phyloP scores from a whole-genome alignment of 2,113 vertebrate genomes.

The Perognathus longimembris region DNA sequence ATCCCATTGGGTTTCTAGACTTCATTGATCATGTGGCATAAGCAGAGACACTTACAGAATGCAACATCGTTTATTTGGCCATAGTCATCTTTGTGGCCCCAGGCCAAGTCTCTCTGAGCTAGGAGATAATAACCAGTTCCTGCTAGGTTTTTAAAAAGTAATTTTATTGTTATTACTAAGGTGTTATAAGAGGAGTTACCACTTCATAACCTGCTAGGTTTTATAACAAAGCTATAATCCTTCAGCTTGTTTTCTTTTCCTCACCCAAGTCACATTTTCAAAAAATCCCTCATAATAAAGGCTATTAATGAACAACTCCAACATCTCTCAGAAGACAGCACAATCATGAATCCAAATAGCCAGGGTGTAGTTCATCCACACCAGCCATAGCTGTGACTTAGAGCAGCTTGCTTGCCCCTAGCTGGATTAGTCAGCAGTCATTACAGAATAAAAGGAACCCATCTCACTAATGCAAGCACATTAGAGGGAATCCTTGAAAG shows the following conservation, averaged over 20 bases:
- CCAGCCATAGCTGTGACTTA: neutral
- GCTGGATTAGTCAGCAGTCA: neutral
- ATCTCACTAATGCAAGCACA: conserved; percentile 54
- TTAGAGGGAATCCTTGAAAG: conserved; percentile 35
- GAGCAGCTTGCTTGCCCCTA: conserved; percentile 5
- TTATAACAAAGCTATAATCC: neutral
- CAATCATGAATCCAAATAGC: conserved; percentile 34
- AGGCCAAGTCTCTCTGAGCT: conserved; percentile 8
- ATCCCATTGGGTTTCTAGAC: conserved; percentile 11
- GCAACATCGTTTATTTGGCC: conserved; percentile 10
- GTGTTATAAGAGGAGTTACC: too few relatives aligned
- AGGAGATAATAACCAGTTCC: neutral
- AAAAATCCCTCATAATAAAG: conserved; percentile 6
- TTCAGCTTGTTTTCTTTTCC: conserved; percentile 21
- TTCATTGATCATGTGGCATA: conserved; percentile 51
- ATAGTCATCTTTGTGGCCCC: neutral
- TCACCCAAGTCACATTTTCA: neutral
- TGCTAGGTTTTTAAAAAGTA: neutral
- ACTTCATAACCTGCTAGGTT: neutral
- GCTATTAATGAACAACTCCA: conserved; percentile 12
- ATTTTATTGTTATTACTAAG: too few relatives aligned
- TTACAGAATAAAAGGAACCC: conserved; percentile 42
- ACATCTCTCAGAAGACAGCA: conserved; percentile 29
- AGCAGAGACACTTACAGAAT: conserved; percentile 64
- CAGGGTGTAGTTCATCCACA: conserved; percentile 36